Conservation (phyloP, 2,797 vertebrate species). For the Phylloscopus collybita region DNA sequence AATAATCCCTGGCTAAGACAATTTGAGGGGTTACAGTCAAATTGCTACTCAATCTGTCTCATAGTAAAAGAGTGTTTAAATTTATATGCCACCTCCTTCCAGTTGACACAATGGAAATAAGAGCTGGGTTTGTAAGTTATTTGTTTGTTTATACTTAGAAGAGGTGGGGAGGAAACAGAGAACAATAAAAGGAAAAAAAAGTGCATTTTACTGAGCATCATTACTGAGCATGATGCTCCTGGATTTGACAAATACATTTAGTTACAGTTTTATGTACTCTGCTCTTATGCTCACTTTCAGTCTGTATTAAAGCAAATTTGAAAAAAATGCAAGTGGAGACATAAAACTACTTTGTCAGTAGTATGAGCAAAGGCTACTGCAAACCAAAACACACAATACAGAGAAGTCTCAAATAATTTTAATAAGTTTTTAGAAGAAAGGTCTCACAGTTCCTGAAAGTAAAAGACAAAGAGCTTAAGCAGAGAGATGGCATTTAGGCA, state of each 20-base stretch:
- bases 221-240: background rate
- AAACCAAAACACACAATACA: background rate
- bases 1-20: background rate
- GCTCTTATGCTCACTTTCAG: background rate
- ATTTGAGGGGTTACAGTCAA: background rate
- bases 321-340: background rate
- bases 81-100: background rate
- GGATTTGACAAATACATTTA: background rate
- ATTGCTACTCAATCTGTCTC: background rate
- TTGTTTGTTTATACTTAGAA: background rate
- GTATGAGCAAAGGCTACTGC: background rate
- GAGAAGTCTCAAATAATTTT: background rate
- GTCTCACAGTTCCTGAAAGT: background rate
- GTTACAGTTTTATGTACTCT: background rate
- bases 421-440: background rate
- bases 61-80: background rate
- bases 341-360: background rate
- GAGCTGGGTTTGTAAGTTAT: background rate
- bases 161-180: background rate
- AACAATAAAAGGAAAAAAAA: constrained; percentile 9
- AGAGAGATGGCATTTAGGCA: background rate
- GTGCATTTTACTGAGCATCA: background rate
- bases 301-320: background rate
- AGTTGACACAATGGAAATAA: background rate
- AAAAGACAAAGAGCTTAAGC: background rate